Conservation (phyloP, 2,113 vertebrate species). For the Petromus typicus region DNA sequence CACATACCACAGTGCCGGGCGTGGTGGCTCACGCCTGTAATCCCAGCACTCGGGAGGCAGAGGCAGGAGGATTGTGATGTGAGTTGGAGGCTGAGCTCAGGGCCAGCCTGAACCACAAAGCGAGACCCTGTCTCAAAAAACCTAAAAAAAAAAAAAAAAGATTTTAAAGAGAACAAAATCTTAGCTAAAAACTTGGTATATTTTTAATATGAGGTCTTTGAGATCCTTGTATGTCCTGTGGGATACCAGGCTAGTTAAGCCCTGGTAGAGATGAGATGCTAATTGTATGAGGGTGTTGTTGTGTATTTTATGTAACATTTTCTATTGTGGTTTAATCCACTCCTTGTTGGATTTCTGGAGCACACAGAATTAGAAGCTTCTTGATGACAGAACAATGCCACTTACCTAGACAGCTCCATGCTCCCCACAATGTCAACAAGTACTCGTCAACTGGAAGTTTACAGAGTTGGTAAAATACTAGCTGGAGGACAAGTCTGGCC, state of each 20-base stretch:
- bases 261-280: not conserved
- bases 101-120: too few species aligned
- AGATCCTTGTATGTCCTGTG: not conserved
- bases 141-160: too few species aligned
- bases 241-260: not conserved
- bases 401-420: not conserved
- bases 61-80: too few species aligned
- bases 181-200: not conserved
- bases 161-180: conserved; percentile 27
- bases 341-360: not conserved
- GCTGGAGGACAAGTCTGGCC: not conserved
- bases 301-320: not conserved
- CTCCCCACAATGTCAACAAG: not conserved
- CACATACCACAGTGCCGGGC: too few species aligned
- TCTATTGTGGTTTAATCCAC: not conserved
- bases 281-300: not conserved
- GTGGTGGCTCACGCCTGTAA: too few species aligned
- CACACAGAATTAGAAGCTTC: not conserved
- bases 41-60: too few species aligned
- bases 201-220: not conserved
- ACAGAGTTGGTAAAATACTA: not conserved
- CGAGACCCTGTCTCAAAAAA: too few species aligned
- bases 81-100: too few species aligned
- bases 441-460: conserved; percentile 18
- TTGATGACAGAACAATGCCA: not conserved